Conservation (phyloP, 2,888 invertebrate species). For the Rhagonycha fulva region DNA sequence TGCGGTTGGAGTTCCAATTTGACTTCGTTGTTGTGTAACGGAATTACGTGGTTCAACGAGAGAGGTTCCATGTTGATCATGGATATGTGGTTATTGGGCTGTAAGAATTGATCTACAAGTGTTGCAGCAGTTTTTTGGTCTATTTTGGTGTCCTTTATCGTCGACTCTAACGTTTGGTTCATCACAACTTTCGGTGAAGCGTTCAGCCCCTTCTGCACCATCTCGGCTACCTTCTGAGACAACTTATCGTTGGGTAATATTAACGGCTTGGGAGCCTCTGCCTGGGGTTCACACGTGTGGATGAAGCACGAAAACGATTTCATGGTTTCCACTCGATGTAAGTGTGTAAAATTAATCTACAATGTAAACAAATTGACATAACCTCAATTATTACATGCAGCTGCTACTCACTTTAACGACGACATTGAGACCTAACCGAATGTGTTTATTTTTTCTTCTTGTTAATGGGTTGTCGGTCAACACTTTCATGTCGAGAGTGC, state of each 20-base stretch:
- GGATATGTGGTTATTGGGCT: constrained; percentile 36
- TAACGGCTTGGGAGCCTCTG: constrained; percentile 43
- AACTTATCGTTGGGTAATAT: constrained; percentile 45
- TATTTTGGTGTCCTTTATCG: background rate
- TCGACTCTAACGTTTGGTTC: background rate
- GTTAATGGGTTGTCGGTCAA: constrained; percentile 51
- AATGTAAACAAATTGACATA: constrained; percentile 32
- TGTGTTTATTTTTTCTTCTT: constrained; percentile 51
- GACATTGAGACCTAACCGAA: constrained; percentile 51
- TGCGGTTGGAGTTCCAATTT: constrained; percentile 42
- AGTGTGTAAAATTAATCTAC: constrained; percentile 52
- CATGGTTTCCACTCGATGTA: constrained; percentile 46
- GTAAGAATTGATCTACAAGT: constrained; percentile 12
- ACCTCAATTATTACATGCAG: background rate
- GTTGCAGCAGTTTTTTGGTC: background rate
- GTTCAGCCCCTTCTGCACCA: constrained; percentile 48
- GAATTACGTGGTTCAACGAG: constrained; percentile 37
- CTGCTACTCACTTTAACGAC: constrained; percentile 50
- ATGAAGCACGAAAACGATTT: constrained; percentile 49
- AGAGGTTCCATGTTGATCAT: constrained; percentile 42
- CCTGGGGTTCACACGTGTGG: constrained; percentile 49
- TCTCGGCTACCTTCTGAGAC: constrained; percentile 48
- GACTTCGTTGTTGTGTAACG: constrained; percentile 40
- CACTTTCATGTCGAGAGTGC: constrained; percentile 53
- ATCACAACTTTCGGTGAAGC: constrained; percentile 38